Base-by-base conservation (phyloP, 2,797 vertebrate species). In the Apogon hyalosoma region DNA sequence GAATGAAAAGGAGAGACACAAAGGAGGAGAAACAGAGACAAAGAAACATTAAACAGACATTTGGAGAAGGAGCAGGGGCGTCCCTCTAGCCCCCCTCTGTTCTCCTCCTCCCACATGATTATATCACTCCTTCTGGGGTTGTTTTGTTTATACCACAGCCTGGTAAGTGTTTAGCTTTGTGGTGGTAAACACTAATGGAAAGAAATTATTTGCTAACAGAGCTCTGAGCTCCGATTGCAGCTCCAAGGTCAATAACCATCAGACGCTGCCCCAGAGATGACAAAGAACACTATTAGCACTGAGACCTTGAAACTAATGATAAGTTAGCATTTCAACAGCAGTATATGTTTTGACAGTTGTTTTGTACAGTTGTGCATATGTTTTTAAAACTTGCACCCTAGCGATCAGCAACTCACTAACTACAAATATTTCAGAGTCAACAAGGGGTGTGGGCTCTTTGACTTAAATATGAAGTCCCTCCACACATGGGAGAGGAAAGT, bases 271-370 rank as follows among this genome's bases (percentile, higher is more conserved):
- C 62, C 70, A 51, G 59, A 79, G 55, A 79, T 77, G 61, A 75
- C 80, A 87, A 78, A 61, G 5, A 67, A 57, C 41, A 84, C 70
- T 45, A 75, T 57, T 63, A 76, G 73, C 56, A 51, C 28, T 54
- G 63, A 50, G 74, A 42, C 36, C 42, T 38, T 53, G 18, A 51
- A 43, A 46, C 42, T 75, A 86, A 87, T 73, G 63, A 80, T 45
- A 71, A 80, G 75, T 63, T 76, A 71, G 79, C 49, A 54, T 85
- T 82, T 84, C 40, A 87, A 75, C 69, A 69, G 65, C 38, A 47
- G 15, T 45, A 54, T 71, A 51, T 91, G 77, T 89, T 91, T 87
- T 89, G 83, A 90, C 86, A 90, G 90, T 88, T 90, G 77, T 84
- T 88, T 86, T 79, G 88, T 24, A 83, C 79, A 78, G 21, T 24